phyloP scores from a whole-genome alignment of 2,888 invertebrate genomes.

The Drosophila leonis region DNA sequence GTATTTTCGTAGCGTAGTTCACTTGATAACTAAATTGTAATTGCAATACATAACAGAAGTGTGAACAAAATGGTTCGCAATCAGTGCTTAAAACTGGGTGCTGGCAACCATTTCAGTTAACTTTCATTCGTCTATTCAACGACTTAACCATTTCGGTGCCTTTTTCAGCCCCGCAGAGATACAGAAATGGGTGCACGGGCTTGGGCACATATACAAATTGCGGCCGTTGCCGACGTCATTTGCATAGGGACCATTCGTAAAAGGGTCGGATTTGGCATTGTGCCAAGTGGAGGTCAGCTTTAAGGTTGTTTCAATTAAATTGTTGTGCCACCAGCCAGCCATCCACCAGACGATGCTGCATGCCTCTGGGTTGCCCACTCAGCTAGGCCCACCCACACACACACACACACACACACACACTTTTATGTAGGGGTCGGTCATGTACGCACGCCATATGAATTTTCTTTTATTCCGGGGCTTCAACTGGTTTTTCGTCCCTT shows the following conservation, averaged over 20 bases:
- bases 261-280: constrained; percentile 39
- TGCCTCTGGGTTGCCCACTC: constrained; percentile 16
- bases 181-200: constrained; percentile 44
- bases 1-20: not conserved
- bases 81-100: constrained; percentile 46
- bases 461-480: constrained; percentile 38
- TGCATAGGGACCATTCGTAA: constrained; percentile 53
- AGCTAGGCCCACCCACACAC: constrained; percentile 1
- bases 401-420: not conserved
- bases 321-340: constrained; percentile 25
- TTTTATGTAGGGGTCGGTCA: not conserved
- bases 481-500: constrained; percentile 34
- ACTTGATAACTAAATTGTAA: not conserved
- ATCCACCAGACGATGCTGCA: constrained; percentile 10
- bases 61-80: constrained; percentile 37
- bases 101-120: constrained; percentile 57
- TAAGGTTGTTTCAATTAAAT: constrained; percentile 77
- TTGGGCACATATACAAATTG: constrained; percentile 72
- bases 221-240: constrained; percentile 54
- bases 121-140: constrained; percentile 72
- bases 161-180: constrained; percentile 44
- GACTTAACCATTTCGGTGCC: constrained; percentile 67
- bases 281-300: constrained; percentile 55
- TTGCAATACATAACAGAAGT: constrained; percentile 3
- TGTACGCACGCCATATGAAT: constrained; percentile 49